Conservation (phyloP, 2,113 vertebrate genomes). For the Mustela lutreola region DNA sequence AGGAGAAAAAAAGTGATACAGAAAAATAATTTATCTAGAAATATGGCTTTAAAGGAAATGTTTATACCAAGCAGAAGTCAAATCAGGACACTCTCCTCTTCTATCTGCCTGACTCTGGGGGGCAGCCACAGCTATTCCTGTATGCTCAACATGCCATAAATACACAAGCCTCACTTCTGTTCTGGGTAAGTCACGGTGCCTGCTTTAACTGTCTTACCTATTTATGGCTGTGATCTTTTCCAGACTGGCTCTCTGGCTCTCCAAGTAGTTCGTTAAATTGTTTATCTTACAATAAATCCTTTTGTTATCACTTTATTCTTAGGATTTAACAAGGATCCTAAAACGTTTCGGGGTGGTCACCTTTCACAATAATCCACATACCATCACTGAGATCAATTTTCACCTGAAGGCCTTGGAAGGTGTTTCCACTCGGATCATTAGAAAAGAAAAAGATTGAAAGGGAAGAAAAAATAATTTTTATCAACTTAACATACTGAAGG, state of each 20-base stretch:
- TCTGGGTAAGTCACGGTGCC: background rate
- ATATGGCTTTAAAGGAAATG: background rate
- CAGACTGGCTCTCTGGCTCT: background rate
- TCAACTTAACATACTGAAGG: background rate
- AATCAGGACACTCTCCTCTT: background rate
- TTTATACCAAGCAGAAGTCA: background rate
- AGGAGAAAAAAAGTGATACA: background rate
- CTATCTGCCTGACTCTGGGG: background rate
- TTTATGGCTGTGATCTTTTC: slow-evolving; percentile 43
- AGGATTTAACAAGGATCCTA: slow-evolving; percentile 31
- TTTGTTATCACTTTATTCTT: slow-evolving; percentile 11
- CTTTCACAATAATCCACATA: slow-evolving; percentile 1
- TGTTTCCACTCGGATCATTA: background rate
- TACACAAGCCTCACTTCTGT: background rate
- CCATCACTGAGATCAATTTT: background rate
- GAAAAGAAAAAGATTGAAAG: background rate
- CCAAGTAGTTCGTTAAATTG: slow-evolving; percentile 34
- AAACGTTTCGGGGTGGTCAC: background rate
- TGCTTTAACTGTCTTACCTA: slow-evolving; percentile 25
- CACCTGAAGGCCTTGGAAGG: background rate
- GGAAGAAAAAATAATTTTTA: slow-evolving; percentile 43
- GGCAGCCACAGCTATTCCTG: background rate
- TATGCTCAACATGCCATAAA: background rate
- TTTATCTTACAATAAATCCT: background rate
- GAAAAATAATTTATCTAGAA: slow-evolving; percentile 3